phyloP scores from a whole-genome alignment of 2,797 vertebrate species.

The Oophaga sylvatica region DNA sequence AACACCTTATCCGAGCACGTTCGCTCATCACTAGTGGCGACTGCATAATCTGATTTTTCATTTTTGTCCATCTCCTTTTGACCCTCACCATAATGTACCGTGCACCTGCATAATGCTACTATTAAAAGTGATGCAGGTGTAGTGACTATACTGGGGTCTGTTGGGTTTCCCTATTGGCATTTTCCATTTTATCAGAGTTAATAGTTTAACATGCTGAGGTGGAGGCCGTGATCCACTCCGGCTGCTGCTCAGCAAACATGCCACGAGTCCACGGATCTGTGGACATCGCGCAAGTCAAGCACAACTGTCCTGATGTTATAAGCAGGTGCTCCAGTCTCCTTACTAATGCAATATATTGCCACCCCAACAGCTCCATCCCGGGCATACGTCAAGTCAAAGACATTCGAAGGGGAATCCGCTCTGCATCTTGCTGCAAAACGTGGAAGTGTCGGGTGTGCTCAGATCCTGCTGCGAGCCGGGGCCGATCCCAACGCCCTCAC shows the following conservation, averaged over 20 bases:
- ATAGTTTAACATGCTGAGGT: background rate
- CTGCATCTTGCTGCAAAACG: constrained; percentile 83
- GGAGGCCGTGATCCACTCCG: background rate
- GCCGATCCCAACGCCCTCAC: constrained; percentile 81
- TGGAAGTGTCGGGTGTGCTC: constrained; percentile 75
- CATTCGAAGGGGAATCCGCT: constrained; percentile 84
- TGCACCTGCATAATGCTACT: background rate
- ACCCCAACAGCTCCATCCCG: constrained; percentile 70
- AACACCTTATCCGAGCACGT: too few relatives aligned
- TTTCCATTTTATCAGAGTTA: too few relatives aligned
- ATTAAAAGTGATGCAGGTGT: background rate
- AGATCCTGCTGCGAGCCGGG: constrained; percentile 78
- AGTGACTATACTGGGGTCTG: background rate
- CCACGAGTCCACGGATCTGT: background rate
- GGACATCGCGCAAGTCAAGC: background rate
- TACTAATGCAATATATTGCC: background rate
- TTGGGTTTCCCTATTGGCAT: too few relatives aligned
- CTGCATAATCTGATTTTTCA: too few relatives aligned
- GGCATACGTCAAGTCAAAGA: constrained; percentile 79
- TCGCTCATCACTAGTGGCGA: too few relatives aligned
- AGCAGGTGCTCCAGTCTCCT: too few relatives aligned
- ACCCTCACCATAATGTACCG: too few relatives aligned
- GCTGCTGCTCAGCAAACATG: background rate
- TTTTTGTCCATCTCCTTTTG: too few relatives aligned
- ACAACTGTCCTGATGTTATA: background rate